Evolutionary conservation across 1,140 invertebrate genomes (phyloP).

Genomic region (Diploscapter pachys): DNA sequence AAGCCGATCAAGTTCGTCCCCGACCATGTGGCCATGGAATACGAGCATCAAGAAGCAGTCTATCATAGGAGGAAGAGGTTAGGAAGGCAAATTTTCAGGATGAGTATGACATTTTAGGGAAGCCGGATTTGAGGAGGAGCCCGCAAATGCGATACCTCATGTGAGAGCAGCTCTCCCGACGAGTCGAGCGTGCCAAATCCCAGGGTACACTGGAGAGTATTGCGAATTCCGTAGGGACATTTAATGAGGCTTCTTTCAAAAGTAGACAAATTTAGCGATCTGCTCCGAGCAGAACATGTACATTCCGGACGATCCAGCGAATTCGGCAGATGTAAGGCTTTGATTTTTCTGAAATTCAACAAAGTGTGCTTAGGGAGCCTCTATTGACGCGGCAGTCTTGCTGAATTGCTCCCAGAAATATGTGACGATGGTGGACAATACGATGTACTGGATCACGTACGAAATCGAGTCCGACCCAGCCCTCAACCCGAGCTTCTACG

Average conservation of each 20-base stretch:
- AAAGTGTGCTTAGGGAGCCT: neutral
- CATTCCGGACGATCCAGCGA: constrained; percentile 8
- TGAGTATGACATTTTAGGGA: constrained; percentile 1
- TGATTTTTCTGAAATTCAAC: neutral
- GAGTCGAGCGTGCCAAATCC: constrained; percentile 16
- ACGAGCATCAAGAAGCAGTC: neutral
- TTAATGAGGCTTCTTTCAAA: constrained; percentile 5
- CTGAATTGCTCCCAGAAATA: constrained; percentile 19
- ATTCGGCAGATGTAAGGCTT: constrained; percentile 1
- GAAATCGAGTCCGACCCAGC: constrained; percentile 17
- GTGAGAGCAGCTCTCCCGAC: too few species aligned
- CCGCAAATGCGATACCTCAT: too few species aligned
- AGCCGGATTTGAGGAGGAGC: neutral
- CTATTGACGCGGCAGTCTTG: constrained; percentile 17
- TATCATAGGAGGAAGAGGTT: constrained; percentile 5
- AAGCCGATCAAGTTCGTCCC: neutral
- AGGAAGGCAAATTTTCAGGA: neutral
- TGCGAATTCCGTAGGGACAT: constrained; percentile 24
- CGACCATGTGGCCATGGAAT: neutral
- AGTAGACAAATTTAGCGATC: constrained; percentile 13
- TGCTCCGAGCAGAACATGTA: constrained; percentile 17
- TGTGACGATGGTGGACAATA: constrained; percentile 32
- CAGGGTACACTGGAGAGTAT: constrained; percentile 34
- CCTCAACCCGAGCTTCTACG: constrained; percentile 23
- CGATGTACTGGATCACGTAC: constrained; percentile 26